Conservation (phyloP, 2,888 invertebrate species). For the Drosophila subsilvestris region DNA sequence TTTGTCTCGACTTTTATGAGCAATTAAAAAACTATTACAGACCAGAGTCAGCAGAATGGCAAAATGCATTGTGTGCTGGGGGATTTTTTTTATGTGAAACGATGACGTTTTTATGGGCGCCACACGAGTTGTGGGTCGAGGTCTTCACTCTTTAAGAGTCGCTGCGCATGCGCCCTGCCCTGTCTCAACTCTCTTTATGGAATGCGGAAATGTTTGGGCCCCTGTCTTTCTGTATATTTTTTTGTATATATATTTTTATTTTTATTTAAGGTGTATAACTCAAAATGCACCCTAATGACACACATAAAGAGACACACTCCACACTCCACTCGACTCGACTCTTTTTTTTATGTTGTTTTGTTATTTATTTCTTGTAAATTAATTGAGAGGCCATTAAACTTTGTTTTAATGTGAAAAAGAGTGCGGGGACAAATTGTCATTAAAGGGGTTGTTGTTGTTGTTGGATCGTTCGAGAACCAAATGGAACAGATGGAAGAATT, state of each 20-base stretch:
- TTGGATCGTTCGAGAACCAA: not conserved
- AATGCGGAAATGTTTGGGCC: constrained; percentile 37
- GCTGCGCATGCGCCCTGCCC: constrained; percentile 34
- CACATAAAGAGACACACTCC: constrained; percentile 26
- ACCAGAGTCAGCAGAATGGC: constrained; percentile 29
- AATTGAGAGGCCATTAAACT: constrained; percentile 42
- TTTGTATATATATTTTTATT: constrained; percentile 4
- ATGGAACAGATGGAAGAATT: constrained; percentile 28
- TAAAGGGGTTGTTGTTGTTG: constrained; percentile 17
- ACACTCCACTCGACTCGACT: not conserved
- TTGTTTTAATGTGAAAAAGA: constrained; percentile 30
- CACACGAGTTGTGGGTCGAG: constrained; percentile 49
- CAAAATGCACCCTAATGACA: constrained; percentile 44
- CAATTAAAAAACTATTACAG: constrained; percentile 73
- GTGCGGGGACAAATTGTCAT: constrained; percentile 31
- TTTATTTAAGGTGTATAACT: constrained; percentile 27
- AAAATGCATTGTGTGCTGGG: constrained; percentile 48
- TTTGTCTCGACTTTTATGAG: constrained; percentile 58
- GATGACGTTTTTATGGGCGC: constrained; percentile 65
- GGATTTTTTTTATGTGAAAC: constrained; percentile 38
- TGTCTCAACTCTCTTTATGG: constrained; percentile 8
- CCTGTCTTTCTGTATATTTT: constrained; percentile 9
- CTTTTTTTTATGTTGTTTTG: constrained; percentile 3
- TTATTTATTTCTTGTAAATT: constrained; percentile 23
- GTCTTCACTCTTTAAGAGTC: constrained; percentile 7